phyloP scores from a whole-genome alignment of 1,140 invertebrate genomes.

The Zophobas morio region DNA sequence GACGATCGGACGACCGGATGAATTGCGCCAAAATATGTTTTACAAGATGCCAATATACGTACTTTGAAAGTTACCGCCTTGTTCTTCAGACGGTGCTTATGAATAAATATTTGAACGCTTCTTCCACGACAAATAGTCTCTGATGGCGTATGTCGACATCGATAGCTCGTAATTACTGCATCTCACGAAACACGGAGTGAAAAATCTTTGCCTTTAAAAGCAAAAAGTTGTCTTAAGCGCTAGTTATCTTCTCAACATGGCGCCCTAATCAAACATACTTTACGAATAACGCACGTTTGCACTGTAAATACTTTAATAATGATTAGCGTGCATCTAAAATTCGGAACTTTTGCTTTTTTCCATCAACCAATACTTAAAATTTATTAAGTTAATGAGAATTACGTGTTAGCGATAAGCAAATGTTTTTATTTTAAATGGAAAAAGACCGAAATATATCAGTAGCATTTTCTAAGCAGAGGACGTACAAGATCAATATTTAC shows the following conservation, averaged over 20 bases:
- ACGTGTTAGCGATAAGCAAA: too few species aligned
- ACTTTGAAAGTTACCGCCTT: constrained; percentile 41
- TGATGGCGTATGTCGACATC: constrained; percentile 40
- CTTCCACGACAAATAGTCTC: constrained; percentile 34
- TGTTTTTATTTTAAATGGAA: too few species aligned
- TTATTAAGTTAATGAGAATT: too few species aligned
- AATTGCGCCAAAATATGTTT: constrained; percentile 38
- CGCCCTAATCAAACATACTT: too few species aligned
- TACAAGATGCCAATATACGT: constrained; percentile 38
- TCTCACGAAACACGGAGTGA: constrained; percentile 22
- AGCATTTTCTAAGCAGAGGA: too few species aligned
- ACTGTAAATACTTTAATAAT: too few species aligned
- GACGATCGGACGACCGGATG: constrained; percentile 7
- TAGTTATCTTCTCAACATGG: background rate
- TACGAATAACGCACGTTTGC: too few species aligned
- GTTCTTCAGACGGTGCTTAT: constrained; percentile 37
- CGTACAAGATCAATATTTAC: too few species aligned
- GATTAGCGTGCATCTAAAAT: too few species aligned
- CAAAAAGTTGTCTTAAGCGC: background rate
- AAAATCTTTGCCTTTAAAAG: background rate
- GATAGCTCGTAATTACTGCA: constrained; percentile 32
- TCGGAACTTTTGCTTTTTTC: too few species aligned
- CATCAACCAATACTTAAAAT: too few species aligned
- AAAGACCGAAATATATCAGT: too few species aligned
- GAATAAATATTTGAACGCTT: constrained; percentile 41